Percentiles rank a stretch among this genome's conserved stretches.
Evolutionary conservation across 35 echinoderm and acorn worm genomes (phyloP).

Genomic region (Heliocidaris tuberculata): DNA sequence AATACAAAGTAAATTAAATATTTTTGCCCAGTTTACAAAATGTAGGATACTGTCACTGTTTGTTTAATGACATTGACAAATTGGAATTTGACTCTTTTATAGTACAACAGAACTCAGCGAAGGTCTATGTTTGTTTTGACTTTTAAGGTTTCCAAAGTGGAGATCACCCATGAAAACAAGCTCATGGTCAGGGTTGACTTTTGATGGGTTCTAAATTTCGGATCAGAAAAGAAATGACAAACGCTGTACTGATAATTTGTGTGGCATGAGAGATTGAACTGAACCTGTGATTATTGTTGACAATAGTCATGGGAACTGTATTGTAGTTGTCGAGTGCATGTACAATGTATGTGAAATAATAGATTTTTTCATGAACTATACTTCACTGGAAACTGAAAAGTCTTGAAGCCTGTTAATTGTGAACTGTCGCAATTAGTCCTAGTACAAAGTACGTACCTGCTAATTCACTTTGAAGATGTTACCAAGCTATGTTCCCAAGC

Average conservation of each 20-base stretch:
- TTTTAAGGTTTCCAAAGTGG: neutral
- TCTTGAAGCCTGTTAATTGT: neutral
- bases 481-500: no score
- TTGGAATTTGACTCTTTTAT: neutral
- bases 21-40: neutral
- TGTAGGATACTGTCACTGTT: neutral
- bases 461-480: no score
- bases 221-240: neutral
- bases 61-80: conserved; percentile 13
- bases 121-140: neutral
- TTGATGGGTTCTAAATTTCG: neutral
- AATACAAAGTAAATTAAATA: neutral
- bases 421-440: no score
- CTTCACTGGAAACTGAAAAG: neutral
- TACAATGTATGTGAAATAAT: neutral
- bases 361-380: neutral
- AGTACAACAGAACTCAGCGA: neutral
- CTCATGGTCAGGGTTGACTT: neutral
- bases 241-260: neutral
- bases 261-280: neutral
- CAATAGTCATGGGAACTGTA: neutral
- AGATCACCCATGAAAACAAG: neutral
- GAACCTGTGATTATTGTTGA: neutral
- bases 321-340: neutral
- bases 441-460: no score